Percentiles rank a stretch among this genome's conserved stretches.
Evolutionary conservation across 2,113 vertebrate species (phyloP).

Genomic region (Dicerorhinus sumatrensis): DNA sequence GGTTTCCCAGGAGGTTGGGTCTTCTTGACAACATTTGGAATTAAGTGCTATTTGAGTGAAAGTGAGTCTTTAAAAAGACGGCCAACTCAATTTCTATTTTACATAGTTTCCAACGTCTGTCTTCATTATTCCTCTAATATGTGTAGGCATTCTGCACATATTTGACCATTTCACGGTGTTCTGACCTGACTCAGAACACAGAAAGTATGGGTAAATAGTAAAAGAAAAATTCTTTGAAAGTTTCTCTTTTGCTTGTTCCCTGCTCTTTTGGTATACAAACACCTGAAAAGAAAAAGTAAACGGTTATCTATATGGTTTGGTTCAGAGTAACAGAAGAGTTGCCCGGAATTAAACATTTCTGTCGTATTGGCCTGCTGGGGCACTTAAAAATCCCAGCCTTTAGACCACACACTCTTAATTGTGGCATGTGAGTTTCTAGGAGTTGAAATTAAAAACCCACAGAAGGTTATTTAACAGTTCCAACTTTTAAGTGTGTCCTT

Average conservation of each 20-base stretch:
- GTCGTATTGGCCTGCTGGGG: neutral
- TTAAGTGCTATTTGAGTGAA: neutral
- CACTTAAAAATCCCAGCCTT: neutral
- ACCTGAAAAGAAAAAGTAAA: neutral
- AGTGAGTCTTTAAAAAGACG: neutral
- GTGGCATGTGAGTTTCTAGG: conserved; percentile 29
- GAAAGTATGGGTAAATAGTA: neutral
- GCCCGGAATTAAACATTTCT: neutral
- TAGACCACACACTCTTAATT: neutral
- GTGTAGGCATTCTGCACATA: neutral
- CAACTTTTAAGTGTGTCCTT: neutral
- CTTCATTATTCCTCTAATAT: conserved; percentile 27
- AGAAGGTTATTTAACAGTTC: conserved; percentile 2
- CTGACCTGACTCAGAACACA: neutral
- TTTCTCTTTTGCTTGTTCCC: neutral
- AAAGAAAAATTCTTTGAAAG: neutral
- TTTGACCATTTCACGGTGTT: neutral
- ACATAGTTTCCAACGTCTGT: neutral
- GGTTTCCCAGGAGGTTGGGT: neutral
- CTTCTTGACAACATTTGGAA: neutral
- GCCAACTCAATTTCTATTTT: neutral
- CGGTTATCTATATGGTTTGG: neutral
- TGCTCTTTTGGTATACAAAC: neutral
- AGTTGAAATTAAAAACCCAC: neutral
- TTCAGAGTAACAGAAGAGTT: neutral